phyloP scores from a whole-genome alignment of 2,113 vertebrate species.

The Catagonus wagneri region DNA sequence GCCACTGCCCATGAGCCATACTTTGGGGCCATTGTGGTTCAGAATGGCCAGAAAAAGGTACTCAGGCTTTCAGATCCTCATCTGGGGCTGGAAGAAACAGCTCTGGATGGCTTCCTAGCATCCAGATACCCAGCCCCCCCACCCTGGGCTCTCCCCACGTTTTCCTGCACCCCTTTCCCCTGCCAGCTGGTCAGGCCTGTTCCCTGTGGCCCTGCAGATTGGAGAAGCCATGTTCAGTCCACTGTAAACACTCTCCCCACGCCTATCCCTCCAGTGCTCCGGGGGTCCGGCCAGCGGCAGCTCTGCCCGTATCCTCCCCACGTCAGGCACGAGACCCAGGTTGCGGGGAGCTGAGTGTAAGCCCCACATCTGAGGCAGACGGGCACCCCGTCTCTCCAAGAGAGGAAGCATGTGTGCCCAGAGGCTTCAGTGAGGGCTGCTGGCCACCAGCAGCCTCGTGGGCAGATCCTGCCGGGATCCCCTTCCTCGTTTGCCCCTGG shows the following conservation, averaged over 20 bases:
- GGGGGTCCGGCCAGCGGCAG: background rate
- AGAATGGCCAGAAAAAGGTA: background rate
- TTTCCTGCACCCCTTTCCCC: background rate
- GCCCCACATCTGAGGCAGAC: background rate
- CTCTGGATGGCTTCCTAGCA: background rate
- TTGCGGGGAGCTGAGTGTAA: background rate
- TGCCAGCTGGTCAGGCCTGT: background rate
- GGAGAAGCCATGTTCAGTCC: slow-evolving; percentile 53
- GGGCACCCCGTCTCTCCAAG: background rate
- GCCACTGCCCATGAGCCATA: background rate
- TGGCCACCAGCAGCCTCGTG: fast-evolving
- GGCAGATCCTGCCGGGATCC: background rate
- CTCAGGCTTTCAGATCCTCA: background rate
- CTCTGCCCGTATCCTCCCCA: background rate
- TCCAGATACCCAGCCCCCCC: background rate
- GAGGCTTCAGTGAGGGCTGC: background rate
- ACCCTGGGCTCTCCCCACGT: background rate
- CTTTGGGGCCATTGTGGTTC: background rate
- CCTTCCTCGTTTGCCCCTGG: background rate
- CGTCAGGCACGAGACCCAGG: too few relatives aligned
- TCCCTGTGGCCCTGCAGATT: background rate
- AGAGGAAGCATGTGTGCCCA: background rate
- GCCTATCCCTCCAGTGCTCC: background rate
- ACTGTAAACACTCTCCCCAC: background rate
- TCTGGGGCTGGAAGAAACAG: background rate